Evolutionary conservation across 64 coral and sea anemone species (phyloP), one percentile per base, ranked within the genome.

Genomic region (Montipora sp.): DNA sequence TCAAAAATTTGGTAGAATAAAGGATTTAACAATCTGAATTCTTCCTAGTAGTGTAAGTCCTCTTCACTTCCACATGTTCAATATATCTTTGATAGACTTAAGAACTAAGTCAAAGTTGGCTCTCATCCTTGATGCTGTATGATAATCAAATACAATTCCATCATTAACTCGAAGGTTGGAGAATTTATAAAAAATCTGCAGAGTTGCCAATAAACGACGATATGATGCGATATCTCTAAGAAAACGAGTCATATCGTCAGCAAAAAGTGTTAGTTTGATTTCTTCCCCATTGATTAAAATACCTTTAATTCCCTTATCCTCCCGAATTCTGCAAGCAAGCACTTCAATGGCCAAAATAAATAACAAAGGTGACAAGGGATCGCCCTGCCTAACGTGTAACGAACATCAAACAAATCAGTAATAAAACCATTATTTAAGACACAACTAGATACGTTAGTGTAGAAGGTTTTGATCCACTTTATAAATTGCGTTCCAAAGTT

Each of bases 211-310:
- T 55, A 55, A 55, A 55, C 51, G 4, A 55, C 5, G 51, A 3
- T 55, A 55, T 3, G 51, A 55, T 55, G 51, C 51, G 0, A 55
- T 55, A 55, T 55, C 51, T 55, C 51, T 55, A 10, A 55, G 51
- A 55, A 55, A 55, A 10, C 51, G 5, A 55, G 51, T 55, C 51
- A 55, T 55, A 55, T 55, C 51, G 51, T 10, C 51, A 55, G 51
- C 89, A 72, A 90, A 90, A 80, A 80, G 77, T 7, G 67, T 73
- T 80, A 81, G 51, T 73, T 90, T 90, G n/a, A 90, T 90, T 81
- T 90, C 77, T 50, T 78, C 36, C 19, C 27, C 65, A 23, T 75
- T 51, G 20, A 80, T 16, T 63, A 47, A 53, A 14, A 90, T 46
- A 67, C 76, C 88, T n/a, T 71, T 90, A 55, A 90, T 90, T 79